A percentile compares a stretch with the other conserved stretches of the same genome.
These are phyloP conservation scores for Geodia barretti DNA, from an alignment of 37 sponge, comb jelly and placozoan genomes.

Conservation along the genomic window DNA sequence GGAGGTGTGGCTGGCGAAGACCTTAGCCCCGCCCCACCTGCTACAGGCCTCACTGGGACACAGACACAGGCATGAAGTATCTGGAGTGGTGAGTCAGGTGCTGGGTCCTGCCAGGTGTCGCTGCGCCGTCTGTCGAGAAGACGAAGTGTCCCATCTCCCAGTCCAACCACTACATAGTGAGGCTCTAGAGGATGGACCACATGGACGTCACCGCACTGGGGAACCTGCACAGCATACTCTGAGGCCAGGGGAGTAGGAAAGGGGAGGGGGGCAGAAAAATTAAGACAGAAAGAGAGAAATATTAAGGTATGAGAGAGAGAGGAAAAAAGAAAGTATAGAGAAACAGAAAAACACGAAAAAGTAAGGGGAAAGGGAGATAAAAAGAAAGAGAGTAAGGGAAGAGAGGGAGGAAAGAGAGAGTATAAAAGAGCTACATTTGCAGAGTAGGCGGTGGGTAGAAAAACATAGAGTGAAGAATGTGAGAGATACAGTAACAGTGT, in stretches of 20 bases:
- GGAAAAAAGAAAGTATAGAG: too few relatives aligned
- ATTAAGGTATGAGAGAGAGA: neutral
- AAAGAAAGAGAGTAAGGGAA: too few relatives aligned
- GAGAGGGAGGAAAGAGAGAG: too few relatives aligned
- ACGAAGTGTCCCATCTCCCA: slow-evolving; percentile 68
- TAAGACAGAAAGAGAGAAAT: neutral
- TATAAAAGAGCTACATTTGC: neutral
- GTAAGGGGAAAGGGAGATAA: too few relatives aligned
- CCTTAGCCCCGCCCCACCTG: neutral
- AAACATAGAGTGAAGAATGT: too few relatives aligned
- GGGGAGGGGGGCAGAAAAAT: neutral
- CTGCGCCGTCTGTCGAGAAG: slow-evolving; percentile 75
- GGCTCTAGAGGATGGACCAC: slow-evolving; percentile 72
- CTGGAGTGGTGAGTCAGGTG: neutral
- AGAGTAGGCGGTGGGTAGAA: too few relatives aligned
- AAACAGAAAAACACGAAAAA: too few relatives aligned
- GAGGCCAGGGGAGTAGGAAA: neutral
- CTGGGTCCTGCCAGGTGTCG: neutral
- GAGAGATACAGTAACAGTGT: too few relatives aligned
- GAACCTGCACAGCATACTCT: slow-evolving; percentile 66
- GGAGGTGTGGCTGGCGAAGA: neutral
- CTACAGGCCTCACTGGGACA: neutral
- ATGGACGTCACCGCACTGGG: slow-evolving; percentile 60
- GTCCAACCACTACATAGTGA: slow-evolving; percentile 62
- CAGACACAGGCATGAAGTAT: neutral